Conservation (phyloP, 2,888 invertebrate genomes). For the Macroteleia sp. region DNA sequence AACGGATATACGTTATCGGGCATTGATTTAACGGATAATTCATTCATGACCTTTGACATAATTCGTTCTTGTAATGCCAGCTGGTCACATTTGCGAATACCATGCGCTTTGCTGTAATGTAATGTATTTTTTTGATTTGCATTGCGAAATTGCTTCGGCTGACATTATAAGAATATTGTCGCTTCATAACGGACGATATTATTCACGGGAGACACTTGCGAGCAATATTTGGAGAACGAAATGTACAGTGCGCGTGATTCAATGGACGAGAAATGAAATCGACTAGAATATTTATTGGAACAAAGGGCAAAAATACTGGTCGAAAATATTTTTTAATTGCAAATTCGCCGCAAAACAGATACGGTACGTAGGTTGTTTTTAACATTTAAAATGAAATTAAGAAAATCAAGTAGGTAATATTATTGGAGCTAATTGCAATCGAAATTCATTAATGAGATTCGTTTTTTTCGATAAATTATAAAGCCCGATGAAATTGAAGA, state of each 20-base stretch:
- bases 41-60: slow-evolving; percentile 35
- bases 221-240: slow-evolving; percentile 30
- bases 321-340: too few species aligned
- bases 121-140: slow-evolving; percentile 40
- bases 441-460: too few species aligned
- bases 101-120: not conserved
- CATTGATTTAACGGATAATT: slow-evolving; percentile 29
- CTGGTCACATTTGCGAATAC: slow-evolving; percentile 33
- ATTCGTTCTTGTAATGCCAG: slow-evolving; percentile 42
- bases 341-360: too few species aligned
- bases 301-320: too few species aligned
- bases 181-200: slow-evolving; percentile 46
- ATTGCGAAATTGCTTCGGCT: slow-evolving; percentile 39
- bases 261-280: slow-evolving; percentile 32
- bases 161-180: slow-evolving; percentile 50
- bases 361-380: too few species aligned
- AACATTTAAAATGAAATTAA: too few species aligned
- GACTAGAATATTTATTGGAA: not conserved
- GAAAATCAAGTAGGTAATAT: too few species aligned
- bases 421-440: too few species aligned
- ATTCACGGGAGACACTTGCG: slow-evolving; percentile 42
- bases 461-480: too few species aligned
- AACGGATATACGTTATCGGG: slow-evolving; percentile 12
- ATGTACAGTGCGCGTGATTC: slow-evolving; percentile 20
- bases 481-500: too few species aligned